A percentile compares a stretch with the other conserved stretches of the same genome.
Evolutionary conservation across 2,113 vertebrate genomes (phyloP).

Genomic region (Python bivittatus): DNA sequence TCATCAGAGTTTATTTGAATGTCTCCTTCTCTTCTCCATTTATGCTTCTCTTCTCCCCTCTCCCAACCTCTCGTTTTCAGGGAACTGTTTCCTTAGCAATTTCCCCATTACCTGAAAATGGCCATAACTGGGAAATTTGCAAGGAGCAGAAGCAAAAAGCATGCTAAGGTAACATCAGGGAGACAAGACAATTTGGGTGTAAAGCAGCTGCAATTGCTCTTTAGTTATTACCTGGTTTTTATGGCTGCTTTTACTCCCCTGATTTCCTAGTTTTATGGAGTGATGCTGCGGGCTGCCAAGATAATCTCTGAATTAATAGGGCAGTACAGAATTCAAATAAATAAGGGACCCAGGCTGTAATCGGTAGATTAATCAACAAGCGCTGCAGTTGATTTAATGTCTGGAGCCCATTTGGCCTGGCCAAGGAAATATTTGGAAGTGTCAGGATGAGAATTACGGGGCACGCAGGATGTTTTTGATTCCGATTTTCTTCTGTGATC

Average conservation of each 20-base stretch:
- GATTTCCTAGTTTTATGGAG: background rate
- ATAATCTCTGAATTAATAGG: background rate
- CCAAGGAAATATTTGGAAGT: background rate
- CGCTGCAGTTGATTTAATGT: background rate
- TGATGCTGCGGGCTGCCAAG: background rate
- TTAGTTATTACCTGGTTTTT: background rate
- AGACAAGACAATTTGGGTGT: background rate
- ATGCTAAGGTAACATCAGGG: background rate
- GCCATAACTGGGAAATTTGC: background rate
- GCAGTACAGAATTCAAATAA: background rate
- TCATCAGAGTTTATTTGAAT: background rate
- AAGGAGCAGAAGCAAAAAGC: background rate
- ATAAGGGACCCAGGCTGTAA: background rate
- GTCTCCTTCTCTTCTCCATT: background rate
- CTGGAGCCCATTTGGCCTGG: background rate
- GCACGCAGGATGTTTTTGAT: background rate
- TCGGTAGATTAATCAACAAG: background rate
- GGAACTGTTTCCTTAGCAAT: background rate
- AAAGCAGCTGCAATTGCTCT: background rate
- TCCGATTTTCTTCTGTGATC: background rate
- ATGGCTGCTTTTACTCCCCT: background rate
- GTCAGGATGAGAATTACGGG: background rate
- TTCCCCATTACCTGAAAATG: background rate
- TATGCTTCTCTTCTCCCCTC: background rate
- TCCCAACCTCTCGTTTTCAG: background rate